phyloP scores from a whole-genome alignment of 2,797 vertebrate genomes.

The Halcyon chelicuti region DNA sequence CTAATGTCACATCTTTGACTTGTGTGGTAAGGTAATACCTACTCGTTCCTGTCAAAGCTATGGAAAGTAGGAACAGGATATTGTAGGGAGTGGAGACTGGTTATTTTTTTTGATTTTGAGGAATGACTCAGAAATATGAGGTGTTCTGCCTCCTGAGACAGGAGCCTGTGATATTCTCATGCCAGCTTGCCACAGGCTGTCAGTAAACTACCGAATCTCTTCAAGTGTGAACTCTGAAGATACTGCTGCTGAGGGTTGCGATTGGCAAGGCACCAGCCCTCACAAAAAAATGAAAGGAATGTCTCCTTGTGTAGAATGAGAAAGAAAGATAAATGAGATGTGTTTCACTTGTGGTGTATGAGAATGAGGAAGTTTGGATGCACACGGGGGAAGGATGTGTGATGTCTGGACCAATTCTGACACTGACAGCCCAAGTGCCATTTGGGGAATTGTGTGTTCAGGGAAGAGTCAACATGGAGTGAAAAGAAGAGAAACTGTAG shows the following conservation, averaged over 20 bases:
- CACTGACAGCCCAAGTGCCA: not conserved
- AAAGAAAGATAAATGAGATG: not conserved
- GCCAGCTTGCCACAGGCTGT: not conserved
- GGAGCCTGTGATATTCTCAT: not conserved
- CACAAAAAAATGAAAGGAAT: not conserved
- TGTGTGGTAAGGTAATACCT: not conserved
- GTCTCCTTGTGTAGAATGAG: not conserved
- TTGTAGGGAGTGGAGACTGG: not conserved
- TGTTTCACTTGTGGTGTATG: not conserved
- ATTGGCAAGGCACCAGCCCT: not conserved
- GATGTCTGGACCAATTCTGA: not conserved
- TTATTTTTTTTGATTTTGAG: not conserved
- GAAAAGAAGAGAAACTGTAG: not conserved
- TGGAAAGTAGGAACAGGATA: not conserved
- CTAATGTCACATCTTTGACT: not conserved
- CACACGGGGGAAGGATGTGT: rapidly evolving
- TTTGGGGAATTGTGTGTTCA: not conserved
- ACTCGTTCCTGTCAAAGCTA: not conserved
- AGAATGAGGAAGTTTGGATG: not conserved
- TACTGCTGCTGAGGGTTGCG: not conserved
- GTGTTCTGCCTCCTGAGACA: not conserved
- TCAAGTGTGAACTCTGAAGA: not conserved
- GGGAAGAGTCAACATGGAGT: not conserved
- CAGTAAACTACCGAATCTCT: not conserved
- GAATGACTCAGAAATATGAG: not conserved